phyloP scores from a whole-genome alignment of 2,797 vertebrate species.

The Etheostoma perlongum region DNA sequence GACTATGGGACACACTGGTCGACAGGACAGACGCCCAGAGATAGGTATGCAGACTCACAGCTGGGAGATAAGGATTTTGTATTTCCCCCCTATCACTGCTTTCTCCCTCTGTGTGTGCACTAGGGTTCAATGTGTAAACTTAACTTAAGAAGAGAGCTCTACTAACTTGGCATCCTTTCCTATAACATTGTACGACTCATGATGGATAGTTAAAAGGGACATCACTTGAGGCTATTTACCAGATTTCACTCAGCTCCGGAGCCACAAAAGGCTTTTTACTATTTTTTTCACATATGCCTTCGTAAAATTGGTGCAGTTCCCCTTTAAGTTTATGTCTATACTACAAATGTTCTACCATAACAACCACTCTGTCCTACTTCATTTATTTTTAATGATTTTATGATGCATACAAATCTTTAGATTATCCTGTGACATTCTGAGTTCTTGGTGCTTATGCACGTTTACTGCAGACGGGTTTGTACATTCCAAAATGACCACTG shows the following conservation, averaged over 20 bases:
- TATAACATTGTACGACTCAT: not conserved
- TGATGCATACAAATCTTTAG: not conserved
- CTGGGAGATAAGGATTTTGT: not conserved
- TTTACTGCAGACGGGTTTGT: conserved; percentile 3
- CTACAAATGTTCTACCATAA: not conserved
- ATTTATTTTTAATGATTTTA: not conserved
- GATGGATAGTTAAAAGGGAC: not conserved
- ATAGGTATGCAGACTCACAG: not conserved
- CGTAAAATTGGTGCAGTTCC: not conserved
- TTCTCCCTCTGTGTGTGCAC: not conserved
- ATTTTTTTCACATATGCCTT: not conserved
- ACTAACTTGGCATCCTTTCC: not conserved
- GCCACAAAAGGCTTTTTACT: not conserved
- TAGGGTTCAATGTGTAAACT: not conserved
- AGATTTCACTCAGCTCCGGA: not conserved
- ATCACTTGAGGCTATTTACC: not conserved
- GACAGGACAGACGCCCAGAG: not conserved
- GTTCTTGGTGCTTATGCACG: not conserved
- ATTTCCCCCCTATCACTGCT: not conserved
- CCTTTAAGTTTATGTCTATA: not conserved
- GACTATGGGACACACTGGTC: not conserved
- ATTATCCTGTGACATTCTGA: not conserved
- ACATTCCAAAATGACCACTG: conserved; percentile 9
- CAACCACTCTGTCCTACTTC: not conserved
- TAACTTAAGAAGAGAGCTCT: not conserved